Evolutionary conservation across 2,797 vertebrate species (phyloP), one percentile per base, ranked within the genome.

Genomic region (Mormyrus hasselquistii): DNA sequence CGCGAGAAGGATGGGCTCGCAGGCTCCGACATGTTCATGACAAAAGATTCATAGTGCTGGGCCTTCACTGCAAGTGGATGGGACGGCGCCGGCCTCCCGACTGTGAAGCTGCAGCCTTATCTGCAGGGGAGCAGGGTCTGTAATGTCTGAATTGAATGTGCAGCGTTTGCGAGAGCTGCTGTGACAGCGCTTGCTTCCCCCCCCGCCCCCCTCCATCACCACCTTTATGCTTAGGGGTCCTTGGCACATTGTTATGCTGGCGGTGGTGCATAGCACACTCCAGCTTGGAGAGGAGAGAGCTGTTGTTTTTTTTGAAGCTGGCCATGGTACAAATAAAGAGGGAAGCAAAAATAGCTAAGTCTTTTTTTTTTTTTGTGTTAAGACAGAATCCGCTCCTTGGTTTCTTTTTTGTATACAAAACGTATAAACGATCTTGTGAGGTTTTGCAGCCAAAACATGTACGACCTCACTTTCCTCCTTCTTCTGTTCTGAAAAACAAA

Each of bases 111-210:
- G 44, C n/a, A 12, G 41, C 73, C 44, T 85, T 85, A 50, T 85
- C 83, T 50, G 83, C 83, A 50, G 83, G 12, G 25, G 49, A 38
- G 25, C 85, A 55, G 85, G 41, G 85, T 50, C 29, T 34, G 22
- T 86, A 57, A 86, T 86, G 85, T 86, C 50, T 86, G 85, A 22
- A 86, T 55, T 53, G 50, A 55, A 86, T 57, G 52, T 55, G 50
- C 50, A 29, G 85, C 50, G 29, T 16, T 25, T 14, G n/a, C 85
- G 25, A 50, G 50, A 25, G 50, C 38, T 19, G 29, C 85, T 38
- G 52, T 38, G 85, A 38, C 52, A 25, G 52, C 25, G 29, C 12
- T 14, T 5, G 84, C 84, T 0, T 0, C 84, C 49, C 25, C 29
- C 79, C 29, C n/a, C 4, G 10, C 9, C 53, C 16, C 34, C 29